A percentile compares a stretch with the other conserved stretches of the same genome.
Evolutionary conservation across 2,888 invertebrate species (phyloP).

Genomic region (Lithosia quadra): DNA sequence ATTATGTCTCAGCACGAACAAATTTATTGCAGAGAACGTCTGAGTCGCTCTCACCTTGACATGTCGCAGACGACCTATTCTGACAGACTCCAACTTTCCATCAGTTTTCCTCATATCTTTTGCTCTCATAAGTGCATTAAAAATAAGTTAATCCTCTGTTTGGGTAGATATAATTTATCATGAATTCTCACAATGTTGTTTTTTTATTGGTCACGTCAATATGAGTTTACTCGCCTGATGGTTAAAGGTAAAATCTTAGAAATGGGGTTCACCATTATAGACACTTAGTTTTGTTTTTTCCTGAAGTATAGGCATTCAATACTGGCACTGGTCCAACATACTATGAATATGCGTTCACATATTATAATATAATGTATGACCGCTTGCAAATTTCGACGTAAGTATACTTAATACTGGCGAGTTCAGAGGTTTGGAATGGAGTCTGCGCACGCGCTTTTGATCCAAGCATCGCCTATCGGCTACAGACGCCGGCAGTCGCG

Average conservation of each 20-base stretch:
- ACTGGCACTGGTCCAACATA: conserved; percentile 45
- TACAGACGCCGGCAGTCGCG: conserved; percentile 76
- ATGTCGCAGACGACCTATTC: conserved; percentile 56
- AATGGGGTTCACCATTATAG: too few species aligned
- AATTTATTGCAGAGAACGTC: conserved; percentile 72
- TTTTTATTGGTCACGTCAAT: too few species aligned
- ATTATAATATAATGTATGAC: conserved; percentile 43
- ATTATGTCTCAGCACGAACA: conserved; percentile 76
- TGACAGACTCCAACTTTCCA: conserved; percentile 61
- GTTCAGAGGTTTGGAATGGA: conserved; percentile 64
- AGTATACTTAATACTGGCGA: conserved; percentile 46
- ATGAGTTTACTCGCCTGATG: too few species aligned
- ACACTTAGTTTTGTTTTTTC: conserved; percentile 19
- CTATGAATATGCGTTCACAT: conserved; percentile 35
- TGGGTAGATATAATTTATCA: conserved; percentile 2
- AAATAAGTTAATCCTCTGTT: conserved; percentile 16
- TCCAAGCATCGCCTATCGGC: conserved; percentile 56
- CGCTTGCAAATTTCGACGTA: conserved; percentile 49
- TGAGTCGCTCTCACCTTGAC: conserved; percentile 65
- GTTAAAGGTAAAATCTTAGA: too few species aligned
- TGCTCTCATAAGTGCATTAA: neutral
- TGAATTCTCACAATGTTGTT: conserved; percentile 16
- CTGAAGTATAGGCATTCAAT: conserved; percentile 24
- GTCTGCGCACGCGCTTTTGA: conserved; percentile 76
- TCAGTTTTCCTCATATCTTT: conserved; percentile 50